Conservation (phyloP, 2,888 invertebrate genomes). For the Lasioglossum marginatum region DNA sequence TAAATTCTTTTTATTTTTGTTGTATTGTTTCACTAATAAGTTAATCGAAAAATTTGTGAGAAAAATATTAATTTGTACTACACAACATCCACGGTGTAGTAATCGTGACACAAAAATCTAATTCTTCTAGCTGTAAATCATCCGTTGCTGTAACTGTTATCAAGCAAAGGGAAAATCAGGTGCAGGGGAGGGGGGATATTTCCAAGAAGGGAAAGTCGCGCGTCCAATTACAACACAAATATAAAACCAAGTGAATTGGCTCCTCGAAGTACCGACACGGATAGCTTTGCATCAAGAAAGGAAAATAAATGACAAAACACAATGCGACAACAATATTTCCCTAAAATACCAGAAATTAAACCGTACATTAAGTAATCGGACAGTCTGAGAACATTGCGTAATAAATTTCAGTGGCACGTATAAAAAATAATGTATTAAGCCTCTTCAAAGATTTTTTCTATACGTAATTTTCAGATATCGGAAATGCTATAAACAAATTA, state of each 20-base stretch:
- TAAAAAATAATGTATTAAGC: neutral
- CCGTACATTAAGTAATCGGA: neutral
- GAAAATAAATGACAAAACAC: neutral
- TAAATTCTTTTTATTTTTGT: neutral
- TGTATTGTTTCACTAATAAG: neutral
- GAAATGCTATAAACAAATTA: neutral
- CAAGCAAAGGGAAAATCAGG: neutral
- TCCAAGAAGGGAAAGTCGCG: constrained; percentile 49
- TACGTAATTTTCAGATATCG: neutral
- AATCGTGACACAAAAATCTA: neutral
- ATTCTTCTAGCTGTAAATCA: neutral
- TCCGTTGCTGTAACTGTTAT: neutral
- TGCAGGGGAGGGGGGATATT: neutral
- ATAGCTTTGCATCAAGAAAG: neutral
- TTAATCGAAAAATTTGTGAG: neutral
- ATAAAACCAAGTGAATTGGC: constrained; percentile 7
- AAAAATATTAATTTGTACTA: neutral
- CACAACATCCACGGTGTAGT: neutral
- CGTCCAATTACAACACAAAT: constrained; percentile 23
- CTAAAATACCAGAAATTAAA: neutral
- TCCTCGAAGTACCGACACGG: neutral
- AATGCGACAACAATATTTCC: neutral
- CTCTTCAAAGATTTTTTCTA: neutral
- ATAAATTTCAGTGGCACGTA: neutral
- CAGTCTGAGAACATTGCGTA: neutral